phyloP scores from a whole-genome alignment of 2,113 vertebrate genomes.

The Rhea americana region DNA sequence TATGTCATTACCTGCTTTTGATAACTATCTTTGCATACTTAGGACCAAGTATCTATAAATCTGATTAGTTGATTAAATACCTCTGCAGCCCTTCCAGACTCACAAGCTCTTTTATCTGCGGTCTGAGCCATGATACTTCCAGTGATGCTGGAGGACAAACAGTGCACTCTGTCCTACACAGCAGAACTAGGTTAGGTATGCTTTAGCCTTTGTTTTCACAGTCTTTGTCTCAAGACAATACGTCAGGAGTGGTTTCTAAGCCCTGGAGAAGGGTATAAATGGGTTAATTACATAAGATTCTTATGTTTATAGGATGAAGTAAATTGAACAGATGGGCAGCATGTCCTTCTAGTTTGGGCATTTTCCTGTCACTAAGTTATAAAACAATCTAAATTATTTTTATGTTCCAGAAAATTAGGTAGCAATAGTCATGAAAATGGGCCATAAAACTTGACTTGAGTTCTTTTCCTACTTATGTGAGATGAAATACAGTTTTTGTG shows the following conservation, averaged over 20 bases:
- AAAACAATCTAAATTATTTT: conserved; percentile 61
- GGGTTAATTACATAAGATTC: conserved; percentile 55
- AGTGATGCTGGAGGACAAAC: neutral
- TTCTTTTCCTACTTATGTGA: neutral
- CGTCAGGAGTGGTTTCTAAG: conserved; percentile 7
- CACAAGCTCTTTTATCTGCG: neutral
- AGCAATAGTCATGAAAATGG: conserved; percentile 59
- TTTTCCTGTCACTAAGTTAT: conserved; percentile 49
- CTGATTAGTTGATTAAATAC: neutral
- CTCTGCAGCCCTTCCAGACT: neutral
- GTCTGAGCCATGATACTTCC: neutral
- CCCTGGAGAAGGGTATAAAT: conserved; percentile 47
- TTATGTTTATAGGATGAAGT: conserved; percentile 48
- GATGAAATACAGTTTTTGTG: conserved; percentile 4
- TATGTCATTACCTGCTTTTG: neutral
- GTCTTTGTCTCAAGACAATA: neutral
- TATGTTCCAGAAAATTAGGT: conserved; percentile 61
- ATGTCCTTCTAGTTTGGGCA: conserved; percentile 35
- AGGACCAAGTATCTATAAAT: neutral
- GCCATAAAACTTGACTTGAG: conserved; percentile 48
- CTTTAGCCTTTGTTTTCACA: neutral
- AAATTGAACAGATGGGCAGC: conserved; percentile 61
- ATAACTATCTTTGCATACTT: neutral
- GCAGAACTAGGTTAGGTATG: neutral
- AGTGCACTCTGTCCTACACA: neutral